Conservation (phyloP, 2,888 invertebrate genomes). For the Meghimatium bilineatum region DNA sequence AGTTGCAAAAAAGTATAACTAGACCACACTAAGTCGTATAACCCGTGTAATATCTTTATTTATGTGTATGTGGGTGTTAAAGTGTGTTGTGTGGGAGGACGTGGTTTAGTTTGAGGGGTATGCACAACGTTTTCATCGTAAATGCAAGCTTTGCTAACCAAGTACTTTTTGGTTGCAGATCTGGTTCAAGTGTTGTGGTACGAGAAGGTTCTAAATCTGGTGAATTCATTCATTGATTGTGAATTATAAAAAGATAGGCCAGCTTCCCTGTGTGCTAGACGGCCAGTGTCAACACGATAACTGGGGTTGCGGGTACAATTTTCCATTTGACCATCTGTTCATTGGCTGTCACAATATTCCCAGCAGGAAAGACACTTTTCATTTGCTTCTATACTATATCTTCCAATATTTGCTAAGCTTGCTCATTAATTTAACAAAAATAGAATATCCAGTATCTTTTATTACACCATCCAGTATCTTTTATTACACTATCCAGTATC, state of each 20-base stretch:
- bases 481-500: too few species aligned
- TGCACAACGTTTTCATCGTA: not conserved
- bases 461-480: too few species aligned
- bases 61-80: not conserved
- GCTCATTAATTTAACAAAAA: too few species aligned
- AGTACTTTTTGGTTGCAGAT: not conserved
- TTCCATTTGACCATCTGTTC: conserved; percentile 15
- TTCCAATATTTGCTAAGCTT: too few species aligned
- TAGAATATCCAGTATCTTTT: too few species aligned
- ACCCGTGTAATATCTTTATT: not conserved
- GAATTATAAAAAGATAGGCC: conserved; percentile 8
- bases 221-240: conserved; percentile 16
- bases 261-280: not conserved
- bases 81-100: not conserved
- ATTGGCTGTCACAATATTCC: not conserved
- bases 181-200: not conserved
- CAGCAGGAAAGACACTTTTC: not conserved
- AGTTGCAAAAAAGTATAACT: too few species aligned
- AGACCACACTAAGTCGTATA: not conserved
- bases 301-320: not conserved
- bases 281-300: conserved; percentile 8
- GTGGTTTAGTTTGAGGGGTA: not conserved
- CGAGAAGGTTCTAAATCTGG: conserved; percentile 1
- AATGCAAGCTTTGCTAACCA: not conserved
- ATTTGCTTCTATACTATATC: too few species aligned